These are phyloP conservation scores for Apodemus agrarius DNA, from an alignment of 2,797 vertebrate genomes.

Conservation along the genomic window DNA sequence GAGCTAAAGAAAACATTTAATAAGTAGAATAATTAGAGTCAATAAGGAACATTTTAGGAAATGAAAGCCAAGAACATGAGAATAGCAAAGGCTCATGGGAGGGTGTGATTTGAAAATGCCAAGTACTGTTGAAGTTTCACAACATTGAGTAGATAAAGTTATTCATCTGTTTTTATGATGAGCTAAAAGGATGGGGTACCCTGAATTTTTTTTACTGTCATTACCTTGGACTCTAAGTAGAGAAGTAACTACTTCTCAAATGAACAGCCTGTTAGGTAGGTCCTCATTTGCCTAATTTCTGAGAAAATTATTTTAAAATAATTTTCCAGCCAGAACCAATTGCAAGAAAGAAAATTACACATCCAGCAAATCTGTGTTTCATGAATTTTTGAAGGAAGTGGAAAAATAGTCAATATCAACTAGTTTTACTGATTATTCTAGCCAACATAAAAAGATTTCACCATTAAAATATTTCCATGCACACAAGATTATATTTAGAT, in stretches of 20 bases:
- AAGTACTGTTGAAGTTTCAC: background rate
- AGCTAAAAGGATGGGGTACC: background rate
- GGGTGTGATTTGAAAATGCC: background rate
- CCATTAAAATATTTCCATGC: background rate
- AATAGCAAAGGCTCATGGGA: background rate
- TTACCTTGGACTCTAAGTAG: conserved; percentile 12
- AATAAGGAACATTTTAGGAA: background rate
- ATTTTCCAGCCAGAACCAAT: conserved; percentile 51
- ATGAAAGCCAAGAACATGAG: background rate
- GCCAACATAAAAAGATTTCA: background rate
- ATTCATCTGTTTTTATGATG: background rate
- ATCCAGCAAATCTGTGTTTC: background rate
- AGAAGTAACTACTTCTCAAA: conserved; percentile 36
- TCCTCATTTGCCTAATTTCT: conserved; percentile 57
- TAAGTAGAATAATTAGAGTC: background rate
- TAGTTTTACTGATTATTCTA: background rate
- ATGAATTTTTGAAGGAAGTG: background rate
- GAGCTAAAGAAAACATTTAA: background rate
- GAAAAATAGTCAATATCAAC: background rate
- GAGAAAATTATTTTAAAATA: conserved; percentile 65
- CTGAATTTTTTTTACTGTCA: background rate
- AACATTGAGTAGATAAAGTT: background rate
- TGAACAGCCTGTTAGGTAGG: conserved; percentile 7
- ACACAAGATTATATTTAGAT: background rate
- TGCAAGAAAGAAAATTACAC: conserved; percentile 48